Percentiles rank a stretch among this genome's conserved stretches.
phyloP scores from a whole-genome alignment of 2,888 invertebrate genomes.

The Beris chalybata region DNA sequence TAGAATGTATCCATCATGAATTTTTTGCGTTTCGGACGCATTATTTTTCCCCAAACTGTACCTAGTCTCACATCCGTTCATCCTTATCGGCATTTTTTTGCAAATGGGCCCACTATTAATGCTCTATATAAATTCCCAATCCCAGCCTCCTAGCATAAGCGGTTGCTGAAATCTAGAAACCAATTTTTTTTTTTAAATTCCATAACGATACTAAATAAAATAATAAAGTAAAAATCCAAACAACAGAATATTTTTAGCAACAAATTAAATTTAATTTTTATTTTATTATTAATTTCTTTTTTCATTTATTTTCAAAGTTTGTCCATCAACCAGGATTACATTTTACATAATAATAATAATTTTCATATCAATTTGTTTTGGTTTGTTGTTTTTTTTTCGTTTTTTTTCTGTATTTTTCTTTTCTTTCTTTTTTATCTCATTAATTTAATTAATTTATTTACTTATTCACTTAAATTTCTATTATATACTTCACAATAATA shows the following conservation, averaged over 20 bases:
- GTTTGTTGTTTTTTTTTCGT: background rate
- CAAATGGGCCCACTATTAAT: no score
- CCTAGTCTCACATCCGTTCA: no score
- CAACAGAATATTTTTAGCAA: constrained; percentile 32
- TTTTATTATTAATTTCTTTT: constrained; percentile 31
- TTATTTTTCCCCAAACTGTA: no score
- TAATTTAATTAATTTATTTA: constrained; percentile 37
- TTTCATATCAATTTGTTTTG: constrained; percentile 10
- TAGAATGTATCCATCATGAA: no score
- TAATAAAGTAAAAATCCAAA: no score
- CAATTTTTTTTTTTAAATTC: no score
- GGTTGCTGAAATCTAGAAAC: no score
- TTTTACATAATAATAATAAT: constrained; percentile 35
- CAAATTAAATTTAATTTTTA: constrained; percentile 38
- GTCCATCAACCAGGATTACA: constrained; percentile 38
- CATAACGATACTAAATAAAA: no score
- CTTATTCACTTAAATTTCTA: constrained; percentile 34
- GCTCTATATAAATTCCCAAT: no score
- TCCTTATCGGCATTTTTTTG: no score
- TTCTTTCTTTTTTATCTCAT: constrained; percentile 27
- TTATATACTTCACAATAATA: constrained; percentile 28
- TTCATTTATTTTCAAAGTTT: constrained; percentile 31
- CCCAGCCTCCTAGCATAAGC: no score
- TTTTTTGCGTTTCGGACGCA: no score
- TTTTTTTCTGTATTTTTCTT: background rate